Conservation (phyloP, 1,140 invertebrate genomes). For the Lordiphosa clarofinis region DNA sequence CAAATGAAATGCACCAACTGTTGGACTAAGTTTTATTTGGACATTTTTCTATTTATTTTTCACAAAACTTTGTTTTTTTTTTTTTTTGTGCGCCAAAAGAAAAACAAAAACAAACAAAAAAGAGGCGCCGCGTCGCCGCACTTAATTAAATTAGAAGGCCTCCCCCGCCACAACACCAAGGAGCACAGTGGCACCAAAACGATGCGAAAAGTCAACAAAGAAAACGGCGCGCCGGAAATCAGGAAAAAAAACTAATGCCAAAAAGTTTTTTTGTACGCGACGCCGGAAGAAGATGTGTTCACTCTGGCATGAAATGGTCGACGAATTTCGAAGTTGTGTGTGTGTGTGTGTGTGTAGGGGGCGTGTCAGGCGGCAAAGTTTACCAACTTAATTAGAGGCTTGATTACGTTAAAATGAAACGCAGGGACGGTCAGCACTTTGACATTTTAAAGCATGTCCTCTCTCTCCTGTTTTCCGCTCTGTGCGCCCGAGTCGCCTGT, state of each 20-base stretch:
- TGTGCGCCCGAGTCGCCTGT: not conserved
- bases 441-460: constrained; percentile 62
- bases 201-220: constrained; percentile 53
- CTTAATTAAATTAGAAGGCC: constrained; percentile 74
- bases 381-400: constrained; percentile 77
- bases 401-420: constrained; percentile 72
- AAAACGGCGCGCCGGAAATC: constrained; percentile 55
- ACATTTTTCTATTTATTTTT: constrained; percentile 16
- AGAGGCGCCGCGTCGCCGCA: constrained; percentile 66
- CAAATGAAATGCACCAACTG: constrained; percentile 73
- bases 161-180: constrained; percentile 4
- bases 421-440: constrained; percentile 42
- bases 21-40: constrained; percentile 43
- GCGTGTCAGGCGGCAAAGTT: constrained; percentile 45
- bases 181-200: constrained; percentile 38
- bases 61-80: constrained; percentile 26
- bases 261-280: constrained; percentile 32
- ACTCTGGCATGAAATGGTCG: constrained; percentile 66
- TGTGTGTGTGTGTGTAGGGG: not conserved
- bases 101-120: constrained; percentile 48
- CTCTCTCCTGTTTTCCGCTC: not conserved
- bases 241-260: constrained; percentile 58
- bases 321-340: constrained; percentile 39
- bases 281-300: constrained; percentile 10
- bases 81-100: not conserved